Base-by-base conservation (phyloP, 2,113 vertebrate species). In the Pachypanchax playfairii region DNA sequence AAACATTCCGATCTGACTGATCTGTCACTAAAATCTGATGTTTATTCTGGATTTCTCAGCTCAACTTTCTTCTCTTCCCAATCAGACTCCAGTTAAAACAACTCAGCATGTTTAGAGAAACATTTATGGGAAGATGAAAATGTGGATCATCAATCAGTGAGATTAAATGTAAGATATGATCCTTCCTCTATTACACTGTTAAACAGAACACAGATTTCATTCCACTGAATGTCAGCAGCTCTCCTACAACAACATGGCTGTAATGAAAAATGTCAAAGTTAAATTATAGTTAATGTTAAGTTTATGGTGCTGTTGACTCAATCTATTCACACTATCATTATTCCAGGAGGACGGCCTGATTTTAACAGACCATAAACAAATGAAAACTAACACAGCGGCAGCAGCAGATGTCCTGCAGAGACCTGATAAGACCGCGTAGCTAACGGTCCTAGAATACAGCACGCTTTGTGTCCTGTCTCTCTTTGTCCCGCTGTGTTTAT, bases 371-470 rank as follows among this genome's bases (percentile, higher is more conserved):
- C 15, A 13, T 14, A 24, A 73, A 62, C 35, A 14, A 52, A 54
- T 48, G 65, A 65, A 75, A 54, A 54, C 58, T 9, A 59, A 69
- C n/a, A 48, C 50, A 29, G 12, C 11, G 41, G 44, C 49, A 18
- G 77, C 42, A 73, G 69, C 80, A 85, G 75, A 74, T 77, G 74
- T 83, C 60, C 67, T 63, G 72, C 26, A 28, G 29, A 69, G 77
- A 18, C 56, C 70, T 26, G 83, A 83, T 84, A 83, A 84, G 72
- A 42, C 13, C 25, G 2, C n/a, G 17, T 33, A 43, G 65, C n/a
- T 43, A 43, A 29, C 2, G 28, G 48, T 77, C 29, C 26, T 33
- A 18, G 44, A 59, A 49, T 54, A 50, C 11, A 49, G 28, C 35
- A 8, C 0, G 13, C 38, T 65, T 61, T 58, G 50, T 57, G 33